Conservation (phyloP, 1,140 invertebrate genomes). For the Penaeus japonicus region DNA sequence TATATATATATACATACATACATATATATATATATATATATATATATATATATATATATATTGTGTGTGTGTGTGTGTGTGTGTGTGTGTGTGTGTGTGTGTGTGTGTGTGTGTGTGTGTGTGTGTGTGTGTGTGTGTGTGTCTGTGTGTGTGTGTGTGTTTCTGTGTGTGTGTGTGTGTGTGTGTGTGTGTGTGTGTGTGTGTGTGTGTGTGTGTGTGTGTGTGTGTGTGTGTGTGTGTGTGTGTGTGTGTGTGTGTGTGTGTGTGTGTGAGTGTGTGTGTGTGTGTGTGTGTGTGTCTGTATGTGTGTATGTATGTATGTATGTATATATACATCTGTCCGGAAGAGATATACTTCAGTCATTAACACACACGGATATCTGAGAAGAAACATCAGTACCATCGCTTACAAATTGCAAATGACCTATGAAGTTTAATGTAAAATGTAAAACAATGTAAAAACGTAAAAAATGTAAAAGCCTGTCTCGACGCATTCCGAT, state of each 20-base stretch:
- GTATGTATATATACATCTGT: background rate
- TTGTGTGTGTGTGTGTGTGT: background rate
- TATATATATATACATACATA: background rate
- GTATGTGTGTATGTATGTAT: background rate
- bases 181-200: background rate
- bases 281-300: background rate
- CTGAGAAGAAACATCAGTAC: no score
- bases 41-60: constrained; percentile 4
- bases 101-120: background rate
- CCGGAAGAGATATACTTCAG: background rate
- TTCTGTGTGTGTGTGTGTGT: no score
- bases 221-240: background rate
- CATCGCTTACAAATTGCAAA: no score
- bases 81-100: background rate
- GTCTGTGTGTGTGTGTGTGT: background rate
- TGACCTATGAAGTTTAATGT: no score
- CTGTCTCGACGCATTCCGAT: no score
- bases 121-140: background rate
- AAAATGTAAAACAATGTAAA: no score
- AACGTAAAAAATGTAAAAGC: no score
- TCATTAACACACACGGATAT: no score
- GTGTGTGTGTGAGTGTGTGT: background rate
- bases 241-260: background rate
- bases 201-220: background rate
- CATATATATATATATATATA: background rate